Conservation (phyloP, 2,113 vertebrate species). For the Synodontis membranacea region DNA sequence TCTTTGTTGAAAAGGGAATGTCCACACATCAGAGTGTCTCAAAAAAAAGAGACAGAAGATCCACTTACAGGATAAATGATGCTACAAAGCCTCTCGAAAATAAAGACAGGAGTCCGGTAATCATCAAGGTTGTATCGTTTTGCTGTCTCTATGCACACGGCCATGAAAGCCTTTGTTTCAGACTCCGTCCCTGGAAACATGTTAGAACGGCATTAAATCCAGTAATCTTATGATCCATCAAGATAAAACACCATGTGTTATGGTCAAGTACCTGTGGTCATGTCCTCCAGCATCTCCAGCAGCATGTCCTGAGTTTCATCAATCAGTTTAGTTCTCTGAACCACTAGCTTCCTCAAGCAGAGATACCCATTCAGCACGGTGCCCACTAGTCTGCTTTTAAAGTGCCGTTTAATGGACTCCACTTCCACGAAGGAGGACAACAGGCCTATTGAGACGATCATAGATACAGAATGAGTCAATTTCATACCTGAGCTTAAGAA, state of each 20-base stretch:
- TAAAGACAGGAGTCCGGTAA: conserved; percentile 97
- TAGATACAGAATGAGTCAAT: background rate
- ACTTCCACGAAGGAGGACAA: conserved; percentile 98
- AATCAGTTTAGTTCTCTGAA: conserved; percentile 97
- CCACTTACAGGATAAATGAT: conserved; percentile 95
- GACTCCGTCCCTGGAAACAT: conserved; percentile 87
- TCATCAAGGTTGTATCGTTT: conserved; percentile 96
- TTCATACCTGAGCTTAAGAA: background rate
- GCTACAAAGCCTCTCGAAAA: conserved; percentile 97
- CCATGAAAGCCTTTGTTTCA: conserved; percentile 99
- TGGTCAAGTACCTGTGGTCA: conserved; percentile 89
- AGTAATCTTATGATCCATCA: background rate
- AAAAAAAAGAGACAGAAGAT: background rate
- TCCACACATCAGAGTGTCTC: background rate
- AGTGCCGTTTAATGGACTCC: conserved; percentile 96
- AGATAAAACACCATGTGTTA: background rate
- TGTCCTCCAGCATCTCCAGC: conserved; percentile 98
- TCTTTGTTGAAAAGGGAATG: background rate
- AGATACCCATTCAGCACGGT: conserved; percentile 96
- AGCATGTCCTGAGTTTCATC: conserved; percentile 99
- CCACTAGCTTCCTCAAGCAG: conserved; percentile 92
- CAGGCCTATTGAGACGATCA: conserved; percentile 73
- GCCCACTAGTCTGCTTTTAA: conserved; percentile 94
- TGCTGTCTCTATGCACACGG: conserved; percentile 96
- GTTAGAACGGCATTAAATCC: background rate